These are phyloP conservation scores for Helarctos malayanus DNA, from an alignment of 2,797 vertebrate species.

Conservation along the genomic window DNA sequence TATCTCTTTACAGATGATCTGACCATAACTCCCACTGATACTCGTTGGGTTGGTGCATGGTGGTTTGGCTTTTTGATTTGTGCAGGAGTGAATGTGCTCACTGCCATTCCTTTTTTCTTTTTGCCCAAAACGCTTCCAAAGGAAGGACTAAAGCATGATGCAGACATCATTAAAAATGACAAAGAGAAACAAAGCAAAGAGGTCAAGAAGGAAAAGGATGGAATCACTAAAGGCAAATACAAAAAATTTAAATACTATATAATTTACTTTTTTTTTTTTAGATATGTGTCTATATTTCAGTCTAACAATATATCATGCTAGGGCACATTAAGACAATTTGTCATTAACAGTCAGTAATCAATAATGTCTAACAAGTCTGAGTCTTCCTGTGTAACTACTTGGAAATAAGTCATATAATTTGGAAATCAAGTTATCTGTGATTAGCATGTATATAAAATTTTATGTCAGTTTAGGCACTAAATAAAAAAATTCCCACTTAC, in stretches of 20 bases:
- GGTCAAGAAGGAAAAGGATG: neutral
- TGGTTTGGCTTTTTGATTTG: constrained; percentile 94
- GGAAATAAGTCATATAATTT: neutral
- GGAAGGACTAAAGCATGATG: constrained; percentile 82
- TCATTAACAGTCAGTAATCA: neutral
- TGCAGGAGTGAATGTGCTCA: constrained; percentile 89
- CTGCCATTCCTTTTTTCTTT: constrained; percentile 93
- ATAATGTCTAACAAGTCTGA: neutral
- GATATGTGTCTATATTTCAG: neutral
- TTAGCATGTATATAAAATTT: neutral
- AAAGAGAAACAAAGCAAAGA: constrained; percentile 41
- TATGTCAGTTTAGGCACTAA: neutral
- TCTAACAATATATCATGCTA: neutral
- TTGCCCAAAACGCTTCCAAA: constrained; percentile 92
- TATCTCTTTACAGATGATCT: constrained; percentile 89
- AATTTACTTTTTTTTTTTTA: neutral
- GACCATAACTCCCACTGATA: constrained; percentile 91
- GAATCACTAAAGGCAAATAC: constrained; percentile 79
- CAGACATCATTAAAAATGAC: constrained; percentile 30
- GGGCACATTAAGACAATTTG: neutral
- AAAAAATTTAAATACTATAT: neutral
- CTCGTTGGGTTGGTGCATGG: constrained; percentile 95
- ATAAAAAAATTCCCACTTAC: neutral
- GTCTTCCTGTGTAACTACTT: neutral
- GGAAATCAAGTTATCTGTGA: neutral